Evolutionary conservation across 2,888 invertebrate genomes (phyloP), one percentile per base, ranked within the genome.

Genomic region (Bugula neritina): DNA sequence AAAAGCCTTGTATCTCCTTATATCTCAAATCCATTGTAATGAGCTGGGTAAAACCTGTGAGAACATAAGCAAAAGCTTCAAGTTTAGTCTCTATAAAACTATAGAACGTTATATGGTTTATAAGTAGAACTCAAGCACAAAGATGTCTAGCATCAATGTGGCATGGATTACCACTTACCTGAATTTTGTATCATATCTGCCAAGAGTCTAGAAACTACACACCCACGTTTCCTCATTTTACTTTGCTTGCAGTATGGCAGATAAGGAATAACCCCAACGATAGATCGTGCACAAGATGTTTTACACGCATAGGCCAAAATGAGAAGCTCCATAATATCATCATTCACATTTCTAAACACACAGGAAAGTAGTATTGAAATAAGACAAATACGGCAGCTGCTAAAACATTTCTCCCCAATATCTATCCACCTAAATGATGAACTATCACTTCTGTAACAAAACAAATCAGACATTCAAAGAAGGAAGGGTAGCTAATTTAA

Each of bases 231-330:
- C 80, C 98, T 90, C 97, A 99, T 98, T 86, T 98, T 96, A 79
- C 88, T 88, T 84, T 99, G 99, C 82, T 98, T 98, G 80, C 95
- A 82, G 87, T 99, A 99, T 10, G 98, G 98, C 79, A 99, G 87
- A 83, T 97, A 98, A 0, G 98, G 98, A 84, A 99, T 93, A 34
- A 99, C 96, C 5, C 96, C 98, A 31, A 98, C 95, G 80, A 99
- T 93, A 73, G 93, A 95, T 74, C 92, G 90, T 0, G 98, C 96
- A 54, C 95, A 96, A 2, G 97, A 97, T 1, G 99, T 99, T 86
- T 96, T 96, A 85, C 98, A 98, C 55, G 98, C 98, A 84, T 99
- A 99, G 1, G 98, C 96, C 92, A 99, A 93, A 75, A 99, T 97
- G 77, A 99, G 87, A 77, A 99, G 87, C 84, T 99, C 98, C 98